Base-by-base conservation (phyloP, 1,140 invertebrate species). In the Argopecten irradians region DNA sequence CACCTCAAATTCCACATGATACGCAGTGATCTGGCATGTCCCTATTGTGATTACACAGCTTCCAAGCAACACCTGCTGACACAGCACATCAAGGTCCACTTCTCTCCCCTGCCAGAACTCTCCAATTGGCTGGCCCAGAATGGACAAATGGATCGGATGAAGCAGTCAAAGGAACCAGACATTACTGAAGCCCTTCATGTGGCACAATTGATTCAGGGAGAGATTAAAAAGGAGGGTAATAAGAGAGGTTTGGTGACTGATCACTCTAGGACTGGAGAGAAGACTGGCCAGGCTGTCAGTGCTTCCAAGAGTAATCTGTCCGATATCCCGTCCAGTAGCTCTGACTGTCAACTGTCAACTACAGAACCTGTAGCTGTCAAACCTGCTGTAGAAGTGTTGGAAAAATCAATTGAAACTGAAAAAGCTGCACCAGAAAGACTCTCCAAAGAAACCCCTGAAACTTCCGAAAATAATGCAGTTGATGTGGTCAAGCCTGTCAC, bases 81-180 rank as follows among this genome's bases (percentile, higher is more conserved):
- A n/a, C 97, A 98, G 88, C 98, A 98, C 95, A 96, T 97, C 34
- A 97, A 97, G 94, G 95, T 97, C 34, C 98, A 98, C 95, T 98
- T 98, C 93, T 93, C 92, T 90, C 94, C 94, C 36, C 88, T 94
- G 35, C 94, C 94, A 34, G 94, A 94, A 82, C 90, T 94, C 19
- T 93, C 93, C 43, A 93, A 94, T 16, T 94, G 94, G 94, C 86
- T 94, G 16, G 87, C 90, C 28, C 92, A 94, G 86, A 94, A 93
- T 91, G 94, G 94, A 14, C 92, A 93, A 41, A 92, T 89, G 34
- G 92, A 94, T 34, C 85, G 93, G 88, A 90, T 93, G 14, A 91
- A 94, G 39, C 90, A 94, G 82, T 85, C 90, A 14, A 93, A 93
- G 82, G 90, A 93, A 35, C 90, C 92, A 46, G 93, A 94, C 84